Evolutionary conservation across 2,113 vertebrate genomes (phyloP), one percentile per base, ranked within the genome.

Genomic region (Nesogale talazaci): DNA sequence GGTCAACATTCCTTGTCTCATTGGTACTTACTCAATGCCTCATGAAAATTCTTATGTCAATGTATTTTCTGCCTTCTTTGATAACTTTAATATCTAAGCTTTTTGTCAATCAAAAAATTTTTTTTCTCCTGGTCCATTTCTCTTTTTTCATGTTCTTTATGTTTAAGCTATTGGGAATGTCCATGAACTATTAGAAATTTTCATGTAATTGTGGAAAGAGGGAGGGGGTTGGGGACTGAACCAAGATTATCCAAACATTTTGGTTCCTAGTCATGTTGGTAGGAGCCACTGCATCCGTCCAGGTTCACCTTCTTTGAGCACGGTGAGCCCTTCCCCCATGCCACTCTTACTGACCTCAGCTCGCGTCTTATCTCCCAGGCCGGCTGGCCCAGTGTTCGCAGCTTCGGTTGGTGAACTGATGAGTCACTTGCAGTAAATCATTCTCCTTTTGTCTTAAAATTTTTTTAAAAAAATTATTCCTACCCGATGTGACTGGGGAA

Each of bases 361-460:
- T 34, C 0, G 16, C 2, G 69, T 89, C 91, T 94, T 91, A 95
- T 91, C 86, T 90, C n/a, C 69, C 25, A 56, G 59, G 88, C 38
- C 76, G n/a, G n/a, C 94, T 91, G 86, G 83, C 67, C 59, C 69
- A 59, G 40, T 25, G 74, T 85, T 82, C 56, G 70, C 69, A 89
- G 70, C 81, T 94, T 93, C 85, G 34, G 89, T 94, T 94, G 46
- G 81, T 79, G 78, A 93, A 82, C 7, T 94, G 93, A 96, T 88
- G 95, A 96, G 56, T 94, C 95, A 94, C 46, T 89, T 52, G 20
- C 57, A 86, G 74, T 95, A 96, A 89, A 93, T 96, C 84, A 95
- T 17, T 92, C 87, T 85, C 40, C 57, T 84, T 56, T 81, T 83
- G 75, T 86, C 52, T 80, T 75, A n/a, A n/a, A n/a, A 12, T 17